These are phyloP conservation scores for Drusus annulatus DNA, from an alignment of 1,140 invertebrate genomes.

Conservation along the genomic window DNA sequence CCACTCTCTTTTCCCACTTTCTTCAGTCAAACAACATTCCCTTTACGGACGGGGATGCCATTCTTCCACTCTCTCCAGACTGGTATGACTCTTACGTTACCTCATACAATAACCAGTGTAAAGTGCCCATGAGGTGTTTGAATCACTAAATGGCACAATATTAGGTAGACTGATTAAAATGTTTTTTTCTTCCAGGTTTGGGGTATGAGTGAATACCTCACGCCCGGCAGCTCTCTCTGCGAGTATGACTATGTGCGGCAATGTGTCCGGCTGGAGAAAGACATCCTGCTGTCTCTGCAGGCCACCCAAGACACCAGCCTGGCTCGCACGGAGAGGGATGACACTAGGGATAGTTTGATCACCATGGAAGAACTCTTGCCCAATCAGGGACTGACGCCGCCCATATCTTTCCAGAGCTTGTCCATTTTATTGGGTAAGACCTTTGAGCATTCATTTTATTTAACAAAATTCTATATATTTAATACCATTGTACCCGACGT, in stretches of 20 bases:
- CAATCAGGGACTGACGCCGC: conserved; percentile 78
- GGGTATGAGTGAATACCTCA: conserved; percentile 87
- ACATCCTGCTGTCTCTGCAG: conserved; percentile 85
- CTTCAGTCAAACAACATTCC: no score
- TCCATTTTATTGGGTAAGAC: conserved; percentile 85
- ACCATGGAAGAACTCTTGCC: conserved; percentile 84
- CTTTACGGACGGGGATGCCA: no score
- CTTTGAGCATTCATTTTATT: no score
- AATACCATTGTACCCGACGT: no score
- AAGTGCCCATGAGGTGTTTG: no score
- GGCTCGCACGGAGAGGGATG: conserved; percentile 78
- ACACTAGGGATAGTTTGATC: conserved; percentile 79
- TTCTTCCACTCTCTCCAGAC: no score
- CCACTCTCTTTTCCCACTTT: no score
- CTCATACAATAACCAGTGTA: no score
- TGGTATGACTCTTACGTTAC: no score
- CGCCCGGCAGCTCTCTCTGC: conserved; percentile 77
- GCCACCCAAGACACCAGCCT: conserved; percentile 76
- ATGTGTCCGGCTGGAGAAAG: conserved; percentile 94
- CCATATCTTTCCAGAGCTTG: conserved; percentile 84
- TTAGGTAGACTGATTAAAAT: no score
- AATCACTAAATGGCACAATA: no score
- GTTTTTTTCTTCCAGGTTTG: conserved; percentile 74
- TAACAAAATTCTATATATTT: no score
- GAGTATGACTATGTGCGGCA: conserved; percentile 96